Percentiles rank a stretch among this genome's conserved stretches.
Evolutionary conservation across 1,140 invertebrate species (phyloP).

Genomic region (Hylyphantes graminicola): DNA sequence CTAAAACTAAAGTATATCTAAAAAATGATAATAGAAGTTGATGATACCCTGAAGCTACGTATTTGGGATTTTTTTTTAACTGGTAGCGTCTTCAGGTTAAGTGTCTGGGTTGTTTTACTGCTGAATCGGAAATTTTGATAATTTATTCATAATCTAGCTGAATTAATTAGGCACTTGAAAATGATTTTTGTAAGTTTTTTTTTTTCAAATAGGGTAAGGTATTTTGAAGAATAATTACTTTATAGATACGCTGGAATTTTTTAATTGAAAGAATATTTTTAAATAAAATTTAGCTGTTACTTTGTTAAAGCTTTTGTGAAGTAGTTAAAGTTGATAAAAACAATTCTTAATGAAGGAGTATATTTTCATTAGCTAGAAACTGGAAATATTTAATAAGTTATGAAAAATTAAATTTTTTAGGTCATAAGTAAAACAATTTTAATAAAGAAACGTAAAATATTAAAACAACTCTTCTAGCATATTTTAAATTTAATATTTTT

Average conservation of each 20-base stretch:
- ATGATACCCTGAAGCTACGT: constrained; percentile 12
- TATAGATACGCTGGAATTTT: not conserved
- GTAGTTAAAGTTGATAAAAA: not conserved
- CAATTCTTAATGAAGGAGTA: not conserved
- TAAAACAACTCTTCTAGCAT: too few species aligned
- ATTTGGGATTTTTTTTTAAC: not conserved
- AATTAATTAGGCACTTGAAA: not conserved
- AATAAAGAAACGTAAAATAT: too few species aligned
- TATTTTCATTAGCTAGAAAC: not conserved
- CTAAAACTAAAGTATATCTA: constrained; percentile 33
- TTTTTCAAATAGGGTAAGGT: not conserved
- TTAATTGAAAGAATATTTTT: not conserved
- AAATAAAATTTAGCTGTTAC: not conserved
- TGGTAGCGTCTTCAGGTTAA: not conserved
- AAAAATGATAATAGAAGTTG: constrained; percentile 50
- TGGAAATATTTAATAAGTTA: not conserved
- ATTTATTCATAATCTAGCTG: not conserved
- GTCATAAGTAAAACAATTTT: too few species aligned
- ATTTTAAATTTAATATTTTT: too few species aligned
- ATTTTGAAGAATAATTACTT: not conserved
- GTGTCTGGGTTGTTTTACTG: not conserved
- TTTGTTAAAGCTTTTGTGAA: not conserved
- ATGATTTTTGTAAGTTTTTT: not conserved
- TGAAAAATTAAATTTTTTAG: too few species aligned
- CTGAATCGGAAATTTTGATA: not conserved